Conservation (phyloP, 2,888 invertebrate genomes). For the Syritta pipiens region DNA sequence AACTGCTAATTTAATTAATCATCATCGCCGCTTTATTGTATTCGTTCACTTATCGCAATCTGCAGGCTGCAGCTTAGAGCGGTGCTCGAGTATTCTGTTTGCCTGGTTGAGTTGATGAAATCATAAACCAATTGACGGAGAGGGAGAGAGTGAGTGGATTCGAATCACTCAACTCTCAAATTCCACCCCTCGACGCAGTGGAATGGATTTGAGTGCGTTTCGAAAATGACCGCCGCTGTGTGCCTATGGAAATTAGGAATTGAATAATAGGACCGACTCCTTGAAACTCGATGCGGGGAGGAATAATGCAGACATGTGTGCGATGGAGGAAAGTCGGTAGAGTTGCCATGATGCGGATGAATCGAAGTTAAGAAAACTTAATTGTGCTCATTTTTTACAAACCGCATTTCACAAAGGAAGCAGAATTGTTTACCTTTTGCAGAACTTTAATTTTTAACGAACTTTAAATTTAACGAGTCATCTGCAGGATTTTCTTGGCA, state of each 20-base stretch:
- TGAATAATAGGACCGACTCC: neutral
- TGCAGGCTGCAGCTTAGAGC: neutral
- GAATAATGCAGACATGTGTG: neutral
- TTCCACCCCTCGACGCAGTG: neutral
- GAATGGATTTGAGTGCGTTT: conserved; percentile 4
- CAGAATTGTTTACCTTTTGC: too few relatives aligned
- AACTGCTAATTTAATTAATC: conserved; percentile 36
- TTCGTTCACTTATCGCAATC: conserved; percentile 21
- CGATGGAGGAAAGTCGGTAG: neutral
- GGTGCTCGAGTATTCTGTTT: too few relatives aligned
- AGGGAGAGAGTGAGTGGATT: neutral
- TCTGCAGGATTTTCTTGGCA: too few relatives aligned
- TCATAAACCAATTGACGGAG: neutral
- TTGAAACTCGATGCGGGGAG: neutral
- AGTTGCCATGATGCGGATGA: neutral
- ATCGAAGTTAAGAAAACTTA: neutral
- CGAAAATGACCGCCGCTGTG: neutral
- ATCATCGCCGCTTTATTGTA: conserved; percentile 4
- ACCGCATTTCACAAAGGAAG: neutral
- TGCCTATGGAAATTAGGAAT: neutral
- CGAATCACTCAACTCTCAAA: neutral
- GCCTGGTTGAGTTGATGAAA: too few relatives aligned
- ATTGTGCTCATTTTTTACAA: neutral
- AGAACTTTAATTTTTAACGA: too few relatives aligned
- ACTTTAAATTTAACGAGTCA: too few relatives aligned